Conservation (phyloP, 2,797 vertebrate species). For the Paguma larvata region DNA sequence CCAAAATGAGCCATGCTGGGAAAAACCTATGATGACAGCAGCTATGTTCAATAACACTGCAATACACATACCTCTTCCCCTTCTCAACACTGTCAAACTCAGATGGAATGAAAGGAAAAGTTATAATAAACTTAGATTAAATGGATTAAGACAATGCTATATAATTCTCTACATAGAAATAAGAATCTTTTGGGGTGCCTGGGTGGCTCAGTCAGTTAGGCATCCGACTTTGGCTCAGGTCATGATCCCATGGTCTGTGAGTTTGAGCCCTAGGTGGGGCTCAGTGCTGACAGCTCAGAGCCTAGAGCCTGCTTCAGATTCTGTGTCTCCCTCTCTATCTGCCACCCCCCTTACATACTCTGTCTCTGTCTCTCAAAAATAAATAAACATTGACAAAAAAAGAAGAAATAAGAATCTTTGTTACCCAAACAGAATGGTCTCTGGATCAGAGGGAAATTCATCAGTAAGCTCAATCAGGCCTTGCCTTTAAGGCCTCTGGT, state of each 20-base stretch:
- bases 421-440: not conserved
- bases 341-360: too few relatives aligned
- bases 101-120: slow-evolving; percentile 3
- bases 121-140: not conserved
- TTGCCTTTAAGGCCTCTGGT: not conserved
- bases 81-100: not conserved
- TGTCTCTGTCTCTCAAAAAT: too few relatives aligned
- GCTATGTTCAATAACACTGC: not conserved
- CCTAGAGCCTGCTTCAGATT: too few relatives aligned
- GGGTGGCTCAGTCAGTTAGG: too few relatives aligned
- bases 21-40: not conserved
- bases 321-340: too few relatives aligned
- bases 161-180: not conserved
- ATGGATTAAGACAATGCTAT: not conserved
- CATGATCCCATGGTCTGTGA: too few relatives aligned
- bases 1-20: not conserved
- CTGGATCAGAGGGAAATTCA: not conserved
- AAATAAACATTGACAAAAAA: too few relatives aligned
- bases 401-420: not conserved
- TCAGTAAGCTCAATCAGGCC: not conserved
- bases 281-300: too few relatives aligned
- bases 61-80: not conserved
- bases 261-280: too few relatives aligned
- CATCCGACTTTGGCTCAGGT: too few relatives aligned
- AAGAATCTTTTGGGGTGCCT: not conserved